Conservation (phyloP, 2,113 vertebrate species). For the Mormyrus iriodes region DNA sequence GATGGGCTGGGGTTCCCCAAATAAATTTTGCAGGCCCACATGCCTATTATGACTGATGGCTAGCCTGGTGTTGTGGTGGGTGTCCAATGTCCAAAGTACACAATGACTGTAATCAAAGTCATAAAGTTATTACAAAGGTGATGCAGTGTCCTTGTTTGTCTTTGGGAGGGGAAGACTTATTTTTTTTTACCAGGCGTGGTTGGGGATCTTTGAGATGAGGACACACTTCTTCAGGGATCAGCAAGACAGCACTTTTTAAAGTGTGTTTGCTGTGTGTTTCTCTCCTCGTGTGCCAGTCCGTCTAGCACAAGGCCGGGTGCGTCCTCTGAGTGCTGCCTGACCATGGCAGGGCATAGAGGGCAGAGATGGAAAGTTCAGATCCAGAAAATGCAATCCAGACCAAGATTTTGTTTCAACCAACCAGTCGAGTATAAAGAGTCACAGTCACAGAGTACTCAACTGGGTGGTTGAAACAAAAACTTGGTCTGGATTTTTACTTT, state of each 20-base stretch:
- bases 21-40: background rate
- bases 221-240: background rate
- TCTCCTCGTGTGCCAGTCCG: background rate
- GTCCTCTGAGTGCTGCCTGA: background rate
- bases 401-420: background rate
- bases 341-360: background rate
- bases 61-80: background rate
- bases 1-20: too few species aligned
- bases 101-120: background rate
- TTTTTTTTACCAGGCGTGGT: background rate
- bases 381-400: background rate
- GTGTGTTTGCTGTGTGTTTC: background rate
- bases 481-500: background rate
- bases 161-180: background rate
- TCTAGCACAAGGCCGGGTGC: background rate
- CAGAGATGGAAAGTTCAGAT: background rate
- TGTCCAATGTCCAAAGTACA: background rate
- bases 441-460: background rate
- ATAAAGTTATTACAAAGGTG: background rate
- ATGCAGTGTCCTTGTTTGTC: background rate
- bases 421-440: background rate
- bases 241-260: background rate
- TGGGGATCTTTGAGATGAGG: background rate
- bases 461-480: background rate
- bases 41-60: background rate